Evolutionary conservation across 1,140 invertebrate species (phyloP).

Genomic region (Pseudomyrmex concolor): DNA sequence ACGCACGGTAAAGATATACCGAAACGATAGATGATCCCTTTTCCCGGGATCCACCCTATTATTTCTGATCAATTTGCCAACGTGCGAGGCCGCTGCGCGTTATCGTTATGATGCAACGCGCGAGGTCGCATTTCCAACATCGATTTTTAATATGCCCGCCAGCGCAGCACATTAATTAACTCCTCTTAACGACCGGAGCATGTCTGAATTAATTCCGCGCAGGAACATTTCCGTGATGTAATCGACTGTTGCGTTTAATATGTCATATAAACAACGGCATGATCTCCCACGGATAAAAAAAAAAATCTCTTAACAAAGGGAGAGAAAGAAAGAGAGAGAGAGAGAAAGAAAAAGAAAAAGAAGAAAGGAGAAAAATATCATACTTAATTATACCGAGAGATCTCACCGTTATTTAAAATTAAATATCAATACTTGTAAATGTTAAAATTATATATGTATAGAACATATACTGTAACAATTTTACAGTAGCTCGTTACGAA

Average conservation of each 20-base stretch:
- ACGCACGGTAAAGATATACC: slow-evolving; percentile 31
- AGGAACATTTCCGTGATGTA: slow-evolving; percentile 5
- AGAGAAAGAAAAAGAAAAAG: too few relatives aligned
- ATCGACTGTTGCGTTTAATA: slow-evolving; percentile 6
- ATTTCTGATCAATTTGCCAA: slow-evolving; percentile 42
- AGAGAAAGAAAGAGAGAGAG: background rate
- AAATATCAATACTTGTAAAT: slow-evolving; percentile 2
- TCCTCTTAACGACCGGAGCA: background rate
- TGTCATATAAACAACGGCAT: background rate
- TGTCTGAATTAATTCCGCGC: slow-evolving; percentile 38
- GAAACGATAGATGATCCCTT: slow-evolving; percentile 41
- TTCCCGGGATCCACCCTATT: slow-evolving; percentile 40
- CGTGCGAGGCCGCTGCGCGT: background rate
- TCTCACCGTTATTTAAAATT: background rate
- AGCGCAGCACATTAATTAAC: slow-evolving; percentile 31
- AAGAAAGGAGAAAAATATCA: too few relatives aligned
- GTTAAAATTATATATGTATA: too few relatives aligned
- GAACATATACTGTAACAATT: too few relatives aligned
- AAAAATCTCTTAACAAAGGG: too few relatives aligned
- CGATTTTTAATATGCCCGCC: slow-evolving; percentile 19
- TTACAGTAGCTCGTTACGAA: background rate
- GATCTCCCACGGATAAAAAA: too few relatives aligned
- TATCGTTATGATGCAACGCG: slow-evolving; percentile 5
- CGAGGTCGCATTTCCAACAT: slow-evolving; percentile 8
- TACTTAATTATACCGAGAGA: background rate